phyloP scores from a whole-genome alignment of 2,113 vertebrate genomes.

The Trochalopteron elliotii region DNA sequence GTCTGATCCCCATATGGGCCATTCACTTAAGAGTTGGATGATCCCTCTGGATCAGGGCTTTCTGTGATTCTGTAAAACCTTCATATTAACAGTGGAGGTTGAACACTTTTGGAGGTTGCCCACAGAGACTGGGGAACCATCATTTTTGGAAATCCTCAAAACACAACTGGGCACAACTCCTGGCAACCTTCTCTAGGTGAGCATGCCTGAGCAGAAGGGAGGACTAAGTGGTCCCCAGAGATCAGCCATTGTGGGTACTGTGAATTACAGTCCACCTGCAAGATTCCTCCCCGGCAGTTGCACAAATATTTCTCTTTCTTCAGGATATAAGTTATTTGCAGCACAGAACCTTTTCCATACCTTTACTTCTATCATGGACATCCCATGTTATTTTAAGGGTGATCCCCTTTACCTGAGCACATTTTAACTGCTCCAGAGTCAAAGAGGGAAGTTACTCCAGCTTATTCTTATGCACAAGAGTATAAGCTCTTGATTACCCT shows the following conservation, averaged over 20 bases:
- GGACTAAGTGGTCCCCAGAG: background rate
- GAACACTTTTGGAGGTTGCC: background rate
- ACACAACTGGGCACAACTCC: background rate
- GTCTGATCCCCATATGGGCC: background rate
- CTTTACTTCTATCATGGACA: background rate
- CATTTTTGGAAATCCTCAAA: background rate
- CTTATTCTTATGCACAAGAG: conserved; percentile 4
- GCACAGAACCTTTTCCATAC: background rate
- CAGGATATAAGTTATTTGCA: background rate
- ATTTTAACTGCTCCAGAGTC: background rate
- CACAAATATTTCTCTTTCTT: background rate
- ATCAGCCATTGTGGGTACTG: background rate
- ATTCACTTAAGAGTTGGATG: background rate
- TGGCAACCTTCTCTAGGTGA: background rate
- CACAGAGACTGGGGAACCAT: background rate
- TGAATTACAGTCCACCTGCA: background rate
- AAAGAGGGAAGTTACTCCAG: conserved; percentile 13
- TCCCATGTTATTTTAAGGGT: background rate
- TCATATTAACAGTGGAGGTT: background rate
- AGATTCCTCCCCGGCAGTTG: background rate
- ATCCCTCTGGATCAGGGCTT: background rate
- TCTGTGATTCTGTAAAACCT: background rate
- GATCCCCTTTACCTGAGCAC: background rate
- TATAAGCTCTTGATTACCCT: conserved; percentile 77
- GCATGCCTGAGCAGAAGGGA: background rate